These are phyloP conservation scores for Ooceraea biroi DNA, from an alignment of 1,140 invertebrate species.

Conservation along the genomic window DNA sequence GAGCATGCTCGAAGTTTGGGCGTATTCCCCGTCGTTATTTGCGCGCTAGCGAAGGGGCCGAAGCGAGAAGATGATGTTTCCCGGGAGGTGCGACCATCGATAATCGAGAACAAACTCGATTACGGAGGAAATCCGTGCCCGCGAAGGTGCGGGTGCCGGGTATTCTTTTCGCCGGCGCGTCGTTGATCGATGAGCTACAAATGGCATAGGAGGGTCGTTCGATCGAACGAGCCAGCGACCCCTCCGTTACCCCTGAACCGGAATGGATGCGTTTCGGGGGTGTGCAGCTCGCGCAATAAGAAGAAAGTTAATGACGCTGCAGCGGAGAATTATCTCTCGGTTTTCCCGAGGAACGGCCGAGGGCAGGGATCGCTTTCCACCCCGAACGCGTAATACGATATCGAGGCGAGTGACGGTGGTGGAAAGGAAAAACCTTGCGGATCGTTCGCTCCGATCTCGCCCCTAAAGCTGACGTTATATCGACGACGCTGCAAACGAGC, in stretches of 20 bases:
- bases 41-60: not conserved
- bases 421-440: constrained; percentile 21
- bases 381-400: constrained; percentile 42
- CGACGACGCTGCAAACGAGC: constrained; percentile 13
- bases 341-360: constrained; percentile 46
- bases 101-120: constrained; percentile 77
- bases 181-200: constrained; percentile 77
- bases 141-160: constrained; percentile 60
- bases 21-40: constrained; percentile 14
- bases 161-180: constrained; percentile 65
- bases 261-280: constrained; percentile 69
- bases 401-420: constrained; percentile 50
- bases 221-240: constrained; percentile 55
- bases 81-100: constrained; percentile 66
- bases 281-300: constrained; percentile 75
- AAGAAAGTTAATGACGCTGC: constrained; percentile 82
- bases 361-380: constrained; percentile 48
- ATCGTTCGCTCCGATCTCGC: not conserved
- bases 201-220: constrained; percentile 65
- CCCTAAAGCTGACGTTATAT: not conserved
- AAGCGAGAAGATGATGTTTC: constrained; percentile 63
- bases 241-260: constrained; percentile 17
- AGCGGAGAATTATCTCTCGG: constrained; percentile 77
- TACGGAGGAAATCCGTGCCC: constrained; percentile 75
- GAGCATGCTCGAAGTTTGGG: not conserved